phyloP scores from a whole-genome alignment of 2,797 vertebrate genomes.

The Semaprochilodus insignis region DNA sequence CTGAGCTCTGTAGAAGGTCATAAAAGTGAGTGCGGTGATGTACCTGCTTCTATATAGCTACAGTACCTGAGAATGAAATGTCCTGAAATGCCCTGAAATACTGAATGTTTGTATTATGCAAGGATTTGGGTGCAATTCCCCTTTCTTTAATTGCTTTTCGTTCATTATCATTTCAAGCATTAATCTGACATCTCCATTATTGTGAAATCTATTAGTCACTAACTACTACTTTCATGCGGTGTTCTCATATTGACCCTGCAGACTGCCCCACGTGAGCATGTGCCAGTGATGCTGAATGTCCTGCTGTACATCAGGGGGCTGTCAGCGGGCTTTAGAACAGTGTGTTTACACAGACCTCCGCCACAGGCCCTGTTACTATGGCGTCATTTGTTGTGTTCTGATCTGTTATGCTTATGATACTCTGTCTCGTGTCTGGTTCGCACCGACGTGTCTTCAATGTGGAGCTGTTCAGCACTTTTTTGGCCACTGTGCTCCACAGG shows the following conservation, averaged over 20 bases:
- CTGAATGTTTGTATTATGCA: too few relatives aligned
- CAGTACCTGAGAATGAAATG: too few relatives aligned
- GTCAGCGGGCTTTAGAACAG: slow-evolving; percentile 45
- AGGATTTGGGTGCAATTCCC: too few relatives aligned
- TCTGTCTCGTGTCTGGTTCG: slow-evolving; percentile 55
- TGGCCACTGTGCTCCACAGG: slow-evolving; percentile 33
- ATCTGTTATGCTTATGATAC: slow-evolving; percentile 53
- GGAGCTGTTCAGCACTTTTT: slow-evolving; percentile 23
- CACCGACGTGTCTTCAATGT: slow-evolving; percentile 36
- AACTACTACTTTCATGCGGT: neutral
- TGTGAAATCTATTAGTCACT: neutral
- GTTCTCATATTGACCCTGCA: neutral
- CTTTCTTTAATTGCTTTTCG: neutral
- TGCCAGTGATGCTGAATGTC: slow-evolving; percentile 24
- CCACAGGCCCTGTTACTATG: slow-evolving; percentile 55
- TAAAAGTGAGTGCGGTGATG: too few relatives aligned
- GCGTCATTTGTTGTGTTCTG: slow-evolving; percentile 60
- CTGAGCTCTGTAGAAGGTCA: too few relatives aligned
- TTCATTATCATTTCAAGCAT: neutral
- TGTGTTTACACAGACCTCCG: slow-evolving; percentile 56
- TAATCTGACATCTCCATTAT: neutral
- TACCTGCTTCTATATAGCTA: too few relatives aligned
- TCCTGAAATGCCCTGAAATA: too few relatives aligned
- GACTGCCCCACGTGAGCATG: neutral
- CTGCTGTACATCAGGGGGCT: slow-evolving; percentile 56